A percentile compares a stretch with the other conserved stretches of the same genome.
Conservation (phyloP, 2,797 vertebrate genomes). For the Platalea minor region DNA sequence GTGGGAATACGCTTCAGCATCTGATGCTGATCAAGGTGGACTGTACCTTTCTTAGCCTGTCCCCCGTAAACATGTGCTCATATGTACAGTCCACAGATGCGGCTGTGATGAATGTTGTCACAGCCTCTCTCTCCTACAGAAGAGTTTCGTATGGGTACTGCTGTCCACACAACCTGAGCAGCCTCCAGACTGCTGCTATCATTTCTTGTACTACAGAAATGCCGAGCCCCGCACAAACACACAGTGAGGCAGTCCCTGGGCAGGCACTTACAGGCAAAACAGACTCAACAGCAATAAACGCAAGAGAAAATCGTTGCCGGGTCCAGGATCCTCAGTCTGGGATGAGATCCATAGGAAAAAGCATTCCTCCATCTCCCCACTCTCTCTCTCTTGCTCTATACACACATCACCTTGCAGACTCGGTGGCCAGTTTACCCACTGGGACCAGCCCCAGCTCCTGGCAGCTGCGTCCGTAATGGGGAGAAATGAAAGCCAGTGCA, state of each 20-base stretch:
- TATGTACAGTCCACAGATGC: rapidly evolving
- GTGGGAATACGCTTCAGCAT: not conserved
- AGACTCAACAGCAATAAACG: not conserved
- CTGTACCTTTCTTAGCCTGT: not conserved
- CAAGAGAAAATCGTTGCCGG: not conserved
- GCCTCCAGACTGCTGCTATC: not conserved
- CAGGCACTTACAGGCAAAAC: not conserved
- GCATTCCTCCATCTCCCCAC: not conserved
- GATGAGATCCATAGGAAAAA: not conserved
- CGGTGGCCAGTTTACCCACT: not conserved
- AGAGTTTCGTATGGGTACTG: not conserved
- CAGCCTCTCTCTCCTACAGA: not conserved
- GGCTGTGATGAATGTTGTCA: not conserved
- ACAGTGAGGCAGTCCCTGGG: not conserved
- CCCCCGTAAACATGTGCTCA: not conserved
- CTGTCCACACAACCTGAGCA: not conserved
- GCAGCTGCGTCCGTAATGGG: not conserved
- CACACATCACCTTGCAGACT: not conserved
- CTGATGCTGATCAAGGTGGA: not conserved
- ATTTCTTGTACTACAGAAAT: not conserved
- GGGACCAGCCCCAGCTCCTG: not conserved
- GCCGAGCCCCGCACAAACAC: not conserved
- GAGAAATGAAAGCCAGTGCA: not conserved
- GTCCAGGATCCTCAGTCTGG: not conserved
- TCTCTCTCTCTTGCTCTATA: not conserved